Evolutionary conservation across 2,888 invertebrate genomes (phyloP), one percentile per base, ranked within the genome.

Genomic region (Spisula solida): DNA sequence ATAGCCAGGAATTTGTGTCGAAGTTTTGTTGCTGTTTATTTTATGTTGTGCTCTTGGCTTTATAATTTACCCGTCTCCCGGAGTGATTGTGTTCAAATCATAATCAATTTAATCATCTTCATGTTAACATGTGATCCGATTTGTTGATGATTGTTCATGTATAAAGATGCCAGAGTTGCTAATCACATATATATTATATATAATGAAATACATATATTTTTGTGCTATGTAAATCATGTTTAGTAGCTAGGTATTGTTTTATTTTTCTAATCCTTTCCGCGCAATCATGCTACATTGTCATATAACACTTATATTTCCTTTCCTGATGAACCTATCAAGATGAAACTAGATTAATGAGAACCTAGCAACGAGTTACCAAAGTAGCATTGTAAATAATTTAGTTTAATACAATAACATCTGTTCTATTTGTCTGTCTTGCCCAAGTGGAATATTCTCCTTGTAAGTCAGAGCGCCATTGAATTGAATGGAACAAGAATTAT

Each of bases 11-110:
- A 75, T 31, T n/a, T 75, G 18, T 75, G 29, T 75, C n/a, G 16
- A 34, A 31, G 18, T 75, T 83, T 48, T 83, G 83, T 82, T 82
- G 31, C 75, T 18, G 34, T 60, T 60, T 60, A 18, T 75, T 75
- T 34, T 75, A 48, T 48, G 48, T 83, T 66, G n/a, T 75, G 70
- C 83, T 70, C 83, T 51, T 70, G 18, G 79, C 79, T 85, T 79
- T 31, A 12, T 10, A 29, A 85, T 85, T 25, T 85, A 79, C 79
- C 55, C 85, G 29, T 85, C 55, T 85, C 41, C 41, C 51, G 25
- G 81, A 78, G 87, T 87, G 87, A 87, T 78, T 87, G 87, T 87
- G 87, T 87, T 87, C 87, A 87, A 75, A 41, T 82, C 78, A 87
- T 82, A 34, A 41, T 56, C 34, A 51, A n/a, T 85, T 25, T 51